Base-by-base conservation (phyloP, 2,888 invertebrate genomes). In the Physocephala rufipes region DNA sequence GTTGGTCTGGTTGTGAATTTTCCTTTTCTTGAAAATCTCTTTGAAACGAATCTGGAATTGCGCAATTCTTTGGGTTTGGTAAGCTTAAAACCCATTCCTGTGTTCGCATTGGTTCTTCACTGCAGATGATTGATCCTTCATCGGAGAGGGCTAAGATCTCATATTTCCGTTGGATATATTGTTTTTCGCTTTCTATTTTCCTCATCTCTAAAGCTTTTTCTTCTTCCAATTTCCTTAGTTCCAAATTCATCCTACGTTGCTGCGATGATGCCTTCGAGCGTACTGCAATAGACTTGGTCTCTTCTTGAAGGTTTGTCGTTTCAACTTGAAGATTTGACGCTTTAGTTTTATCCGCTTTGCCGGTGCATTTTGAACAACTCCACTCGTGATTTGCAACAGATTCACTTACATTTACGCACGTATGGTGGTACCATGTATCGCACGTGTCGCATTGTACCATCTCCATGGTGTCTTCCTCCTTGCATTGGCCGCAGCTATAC, bases 171-270 rank as follows among this genome's bases (percentile, higher is more conserved):
- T 51, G 51, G 19, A 51, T 51, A 51, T 51, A 51, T 51, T 51
- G 51, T 51, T 51, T 51, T 51, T 51, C 51, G 51, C 51, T 51
- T 4, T 51, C 7, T 51, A 51, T 51, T 51, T 16, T 7, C 51
- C 19, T 51, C 51, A 51, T 51, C 51, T 51, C 51, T 51, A 51
- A 51, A 51, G 51, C 51, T 51, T 51, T 51, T 51, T 51, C 51
- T 51, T 51, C 51, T 12, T 16, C 51, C 4, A 51, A 16, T 51
- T 51, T 51, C 16, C 51, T 51, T 16, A 51, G n/a, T 51, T 51
- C 51, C 51, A 51, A 16, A 45, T 45, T 45, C 45, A 45, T 45
- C 45, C 15, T 45, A 45, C 45, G 45, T 45, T 45, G 15, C 45
- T 45, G 45, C 15, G 45, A 45, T 12, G 45, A 45, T 15, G 45